Base-by-base conservation (phyloP, 1,140 invertebrate genomes). In the Zaprionus vittiger region DNA sequence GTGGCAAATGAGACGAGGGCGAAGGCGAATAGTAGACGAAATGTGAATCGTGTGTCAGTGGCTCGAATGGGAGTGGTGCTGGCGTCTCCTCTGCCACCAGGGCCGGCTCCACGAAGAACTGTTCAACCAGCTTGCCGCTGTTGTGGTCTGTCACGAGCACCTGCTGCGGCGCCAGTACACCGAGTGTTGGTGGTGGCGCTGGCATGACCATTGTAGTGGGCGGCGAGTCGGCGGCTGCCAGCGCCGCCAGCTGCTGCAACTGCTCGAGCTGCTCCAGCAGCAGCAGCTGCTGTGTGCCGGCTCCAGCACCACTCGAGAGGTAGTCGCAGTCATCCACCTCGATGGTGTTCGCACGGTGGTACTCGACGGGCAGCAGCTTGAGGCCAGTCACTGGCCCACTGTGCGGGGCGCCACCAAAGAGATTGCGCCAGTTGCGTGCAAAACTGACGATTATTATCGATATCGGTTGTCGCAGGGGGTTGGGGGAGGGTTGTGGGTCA, bases 251-350 rank as follows among this genome's bases (percentile, higher is more conserved):
- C 22, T 92, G 86, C 52, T 92, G 91, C 72, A 92, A 57, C 57
- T 92, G 91, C 62, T 92, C 87, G 22, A 92, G 70, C 63, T 92
- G 91, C 64, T 92, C 91, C 72, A 92, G 73, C 66, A 92, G 69
- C 64, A 92, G 56, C 63, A 92, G 54, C 28, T 91, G 90, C 55
- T 91, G 84, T 34, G 83, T 55, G n/a, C 82, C 83, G 47, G 47
- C 20, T 24, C 47, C 47, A 52, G 47, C 47, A 20, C 80, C 79
- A 5, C 38, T 55, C 1, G 91, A 79, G 64, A 92, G 64, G 72
- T 85, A 92, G 62, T 91, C 91, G 52, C 85, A 92, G 65, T 92
- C 91, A 41, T 92, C 91, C 56, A 92, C 91, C 70, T 92, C 91
- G 55, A 92, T 92, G 60, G 91, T 92, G 72, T 92, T 92, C 47